Base-by-base conservation (phyloP, 2,797 vertebrate species). In the Parambassis ranga region DNA sequence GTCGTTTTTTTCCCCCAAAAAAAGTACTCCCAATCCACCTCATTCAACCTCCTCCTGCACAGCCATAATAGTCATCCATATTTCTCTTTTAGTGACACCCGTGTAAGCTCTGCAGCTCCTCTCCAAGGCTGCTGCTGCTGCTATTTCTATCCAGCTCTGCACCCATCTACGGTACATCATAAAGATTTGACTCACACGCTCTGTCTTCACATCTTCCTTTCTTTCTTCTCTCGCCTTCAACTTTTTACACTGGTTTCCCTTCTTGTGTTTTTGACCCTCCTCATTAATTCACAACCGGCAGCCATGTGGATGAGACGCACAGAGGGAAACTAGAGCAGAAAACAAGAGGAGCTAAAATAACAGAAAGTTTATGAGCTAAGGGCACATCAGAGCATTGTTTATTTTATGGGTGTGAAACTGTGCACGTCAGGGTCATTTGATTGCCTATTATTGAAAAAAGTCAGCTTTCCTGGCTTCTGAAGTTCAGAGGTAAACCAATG, bases 281-380 rank as follows among this genome's bases (percentile, higher is more conserved):
- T 84, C 75, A 85, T 85, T 85, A 81, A 84, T 79, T 81, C 79
- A 75, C 64, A 51, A 75, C 83, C 83, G 63, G 63, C 46, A 85
- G 77, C 79, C 44, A 73, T 79, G 28, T 44, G 59, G 28, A n/a
- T n/a, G 51, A 42, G 57, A 33, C 19, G 52, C 32, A 28, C 32
- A 19, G 22, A 1, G n/a, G 46, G 42, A 70, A 47, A 35, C 42
- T 48, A 66, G 4, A 41, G 44, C 24, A 64, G 42, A 60, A 52
- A 69, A 63, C 38, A 60, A 35, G 35, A 46, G 16, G 26, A 53
- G 55, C 26, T 33, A 62, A 66, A 68, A 46, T 61, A 72, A 76
- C 55, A 50, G 18, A 33, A 59, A 50, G 67, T 51, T 59, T 43
- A 35, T 13, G 36, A 52, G 35, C 35, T 6, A 1, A 47, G 53